Evolutionary conservation across 2,797 vertebrate genomes (phyloP), one percentile per base, ranked within the genome.

Genomic region (Pagetopsis macropterus): DNA sequence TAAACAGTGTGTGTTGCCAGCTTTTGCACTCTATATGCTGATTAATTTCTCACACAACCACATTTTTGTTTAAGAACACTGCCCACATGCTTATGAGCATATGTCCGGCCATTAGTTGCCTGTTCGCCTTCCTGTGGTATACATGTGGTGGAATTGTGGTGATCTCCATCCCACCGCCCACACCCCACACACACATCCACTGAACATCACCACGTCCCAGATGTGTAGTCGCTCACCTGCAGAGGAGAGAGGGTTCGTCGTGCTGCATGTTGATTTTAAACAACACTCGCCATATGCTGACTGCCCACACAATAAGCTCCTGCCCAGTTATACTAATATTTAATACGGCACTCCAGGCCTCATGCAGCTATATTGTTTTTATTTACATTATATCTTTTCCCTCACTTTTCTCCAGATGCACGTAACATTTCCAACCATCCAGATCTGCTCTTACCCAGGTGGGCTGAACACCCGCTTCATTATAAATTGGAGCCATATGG

Each of bases 201-300:
- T 46, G 16, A 61, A 41, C 70, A 54, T 23, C 4, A 58, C 46
- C 57, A 23, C 51, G 54, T 52, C 68, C 79, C 69, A 67, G 48
- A 51, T 78, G 72, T 60, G 70, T n/a, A 9, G 62, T 21, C 78
- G 49, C 63, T 67, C 15, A 51, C 57, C 65, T 79, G 59, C 67
- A n/a, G 59, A 66, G 37, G 51, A 72, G 46, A 64, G 62, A 43
- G 52, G 50, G 58, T 33, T 50, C 56, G 66, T 52, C 8, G 3
- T 44, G 58, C 64, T 60, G 71, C 72, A 75, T 80, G 62, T 65
- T 75, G 78, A 79, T 74, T 79, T 77, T 51, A 62, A 78, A 66
- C 33, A 63, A 69, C 31, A 27, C 37, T 66, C 14, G 7, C 69
- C 45, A 27, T 31, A 64, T 10, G 5, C 69, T 67, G 7, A 27